These are phyloP conservation scores for Autographa gamma DNA, from an alignment of 2,888 invertebrate genomes.

Conservation along the genomic window DNA sequence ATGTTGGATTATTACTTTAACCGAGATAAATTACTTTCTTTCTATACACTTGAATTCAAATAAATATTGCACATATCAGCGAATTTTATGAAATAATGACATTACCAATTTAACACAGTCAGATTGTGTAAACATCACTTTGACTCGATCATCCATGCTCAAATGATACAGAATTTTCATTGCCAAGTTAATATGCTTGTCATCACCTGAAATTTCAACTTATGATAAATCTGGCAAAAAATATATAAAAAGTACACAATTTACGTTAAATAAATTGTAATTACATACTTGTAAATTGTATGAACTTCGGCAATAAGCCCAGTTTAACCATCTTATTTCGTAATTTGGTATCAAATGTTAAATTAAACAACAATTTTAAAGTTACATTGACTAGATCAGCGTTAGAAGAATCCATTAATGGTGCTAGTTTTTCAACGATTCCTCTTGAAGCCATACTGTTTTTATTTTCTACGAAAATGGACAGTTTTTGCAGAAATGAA, in stretches of 20 bases:
- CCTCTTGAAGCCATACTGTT: conserved; percentile 95
- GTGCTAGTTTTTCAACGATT: conserved; percentile 95
- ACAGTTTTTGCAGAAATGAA: conserved; percentile 98
- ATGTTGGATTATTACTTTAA: too few species aligned
- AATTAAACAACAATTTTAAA: conserved; percentile 96
- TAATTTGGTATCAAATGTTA: conserved; percentile 97
- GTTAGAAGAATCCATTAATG: conserved; percentile 91
- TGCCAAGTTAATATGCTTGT: conserved; percentile 93
- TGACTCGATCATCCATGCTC: conserved; percentile 98
- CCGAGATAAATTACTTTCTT: too few species aligned
- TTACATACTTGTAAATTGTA: conserved; percentile 94
- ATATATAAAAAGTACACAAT: conserved; percentile 62
- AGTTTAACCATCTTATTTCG: conserved; percentile 96
- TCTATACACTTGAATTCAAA: too few species aligned
- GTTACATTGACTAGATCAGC: conserved; percentile 94
- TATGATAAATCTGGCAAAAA: neutral
- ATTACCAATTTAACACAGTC: conserved; percentile 96
- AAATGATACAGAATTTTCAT: conserved; percentile 96
- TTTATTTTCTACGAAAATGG: conserved; percentile 98
- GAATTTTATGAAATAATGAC: conserved; percentile 8
- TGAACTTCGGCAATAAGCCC: conserved; percentile 96
- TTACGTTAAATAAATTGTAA: conserved; percentile 67
- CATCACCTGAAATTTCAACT: conserved; percentile 88
- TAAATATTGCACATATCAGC: too few species aligned
- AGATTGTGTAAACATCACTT: conserved; percentile 97